These are phyloP conservation scores for Cactoblastis cactorum DNA, from an alignment of 2,888 invertebrate genomes.

Conservation along the genomic window DNA sequence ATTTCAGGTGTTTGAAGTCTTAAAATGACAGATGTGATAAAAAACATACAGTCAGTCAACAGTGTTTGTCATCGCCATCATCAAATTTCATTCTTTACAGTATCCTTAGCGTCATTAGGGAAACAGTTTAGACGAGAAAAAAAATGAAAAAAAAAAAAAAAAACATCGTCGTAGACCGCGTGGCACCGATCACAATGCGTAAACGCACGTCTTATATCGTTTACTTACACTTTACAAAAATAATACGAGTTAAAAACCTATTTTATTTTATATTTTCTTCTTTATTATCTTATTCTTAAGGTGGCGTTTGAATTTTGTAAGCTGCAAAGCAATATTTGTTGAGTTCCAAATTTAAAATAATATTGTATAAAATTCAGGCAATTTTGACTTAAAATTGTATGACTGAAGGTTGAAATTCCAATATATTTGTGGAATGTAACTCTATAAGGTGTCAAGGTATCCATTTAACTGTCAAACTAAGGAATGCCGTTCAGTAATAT, in stretches of 20 bases:
- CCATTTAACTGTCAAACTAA: constrained; percentile 64
- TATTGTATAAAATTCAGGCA: constrained; percentile 1
- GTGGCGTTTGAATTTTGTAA: neutral
- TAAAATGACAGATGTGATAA: neutral
- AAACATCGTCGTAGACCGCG: constrained; percentile 55
- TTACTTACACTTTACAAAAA: constrained; percentile 41
- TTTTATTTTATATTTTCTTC: constrained; percentile 18
- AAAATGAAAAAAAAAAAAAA: constrained; percentile 42
- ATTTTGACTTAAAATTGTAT: neutral
- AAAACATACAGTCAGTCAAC: constrained; percentile 10
- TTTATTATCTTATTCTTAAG: constrained; percentile 15
- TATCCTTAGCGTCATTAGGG: constrained; percentile 22
- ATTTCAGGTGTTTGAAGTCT: neutral
- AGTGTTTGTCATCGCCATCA: constrained; percentile 22
- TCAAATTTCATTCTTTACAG: constrained; percentile 22
- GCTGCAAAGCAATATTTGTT: constrained; percentile 20
- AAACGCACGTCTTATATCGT: constrained; percentile 41
- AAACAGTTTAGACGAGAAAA: constrained; percentile 23
- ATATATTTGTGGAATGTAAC: constrained; percentile 27
- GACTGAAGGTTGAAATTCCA: constrained; percentile 19
- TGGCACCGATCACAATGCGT: constrained; percentile 64
- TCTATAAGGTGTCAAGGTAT: constrained; percentile 50
- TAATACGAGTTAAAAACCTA: constrained; percentile 22
- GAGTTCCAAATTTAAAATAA: constrained; percentile 20
- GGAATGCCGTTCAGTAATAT: constrained; percentile 76